Conservation (phyloP, 2,888 invertebrate species). For the Orchesella flavescens region DNA sequence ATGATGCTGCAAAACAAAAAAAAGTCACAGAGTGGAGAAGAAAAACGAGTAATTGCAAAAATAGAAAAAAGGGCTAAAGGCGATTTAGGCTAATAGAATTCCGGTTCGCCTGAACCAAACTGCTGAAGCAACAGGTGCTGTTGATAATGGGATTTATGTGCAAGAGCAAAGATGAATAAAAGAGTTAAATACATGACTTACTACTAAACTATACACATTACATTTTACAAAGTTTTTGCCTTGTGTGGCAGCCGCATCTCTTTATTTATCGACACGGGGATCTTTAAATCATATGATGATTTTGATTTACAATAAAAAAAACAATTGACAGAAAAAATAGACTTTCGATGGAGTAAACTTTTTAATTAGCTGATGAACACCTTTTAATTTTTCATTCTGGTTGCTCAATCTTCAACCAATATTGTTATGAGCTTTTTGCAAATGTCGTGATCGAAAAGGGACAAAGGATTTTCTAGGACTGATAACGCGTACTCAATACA, state of each 20-base stretch:
- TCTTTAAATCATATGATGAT: not conserved
- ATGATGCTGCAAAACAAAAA: conserved; percentile 7
- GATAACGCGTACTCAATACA: not conserved
- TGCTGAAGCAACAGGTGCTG: conserved; percentile 38
- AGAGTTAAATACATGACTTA: not conserved
- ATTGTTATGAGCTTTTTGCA: too few species aligned
- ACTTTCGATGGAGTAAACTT: too few species aligned
- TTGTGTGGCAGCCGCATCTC: conserved; percentile 21
- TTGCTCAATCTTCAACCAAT: too few species aligned
- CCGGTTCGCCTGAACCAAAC: conserved; percentile 3
- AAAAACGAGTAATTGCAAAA: conserved; percentile 62
- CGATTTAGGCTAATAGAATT: conserved; percentile 42
- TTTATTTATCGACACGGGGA: not conserved
- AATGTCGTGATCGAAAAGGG: too few species aligned
- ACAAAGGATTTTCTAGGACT: too few species aligned
- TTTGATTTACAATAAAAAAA: too few species aligned
- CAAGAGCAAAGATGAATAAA: conserved; percentile 49
- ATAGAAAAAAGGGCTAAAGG: conserved; percentile 49
- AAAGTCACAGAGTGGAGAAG: conserved; percentile 19
- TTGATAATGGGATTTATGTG: conserved; percentile 40
- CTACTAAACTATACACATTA: too few species aligned
- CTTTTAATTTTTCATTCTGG: too few species aligned
- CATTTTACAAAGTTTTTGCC: too few species aligned
- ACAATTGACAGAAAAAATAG: too few species aligned
- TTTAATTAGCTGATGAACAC: too few species aligned